Evolutionary conservation across 1,140 invertebrate species (phyloP).

Genomic region (Paraescarpia echinospica): DNA sequence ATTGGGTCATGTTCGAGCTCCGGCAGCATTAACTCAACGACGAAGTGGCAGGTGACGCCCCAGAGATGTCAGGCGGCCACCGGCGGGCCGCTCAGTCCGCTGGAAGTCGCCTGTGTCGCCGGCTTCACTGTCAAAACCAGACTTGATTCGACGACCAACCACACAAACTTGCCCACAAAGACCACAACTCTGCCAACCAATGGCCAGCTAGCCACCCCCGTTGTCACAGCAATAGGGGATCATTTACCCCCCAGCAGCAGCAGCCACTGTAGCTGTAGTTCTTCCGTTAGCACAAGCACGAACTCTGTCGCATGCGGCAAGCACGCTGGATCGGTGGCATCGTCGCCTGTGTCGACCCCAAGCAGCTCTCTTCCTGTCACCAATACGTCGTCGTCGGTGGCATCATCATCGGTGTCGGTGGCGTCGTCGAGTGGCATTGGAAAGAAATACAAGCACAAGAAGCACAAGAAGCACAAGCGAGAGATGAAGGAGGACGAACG

Average conservation of each 20-base stretch:
- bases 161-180: neutral
- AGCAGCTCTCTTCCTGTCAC: neutral
- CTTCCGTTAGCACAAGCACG: neutral
- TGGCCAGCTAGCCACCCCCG: neutral
- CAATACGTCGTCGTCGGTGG: neutral
- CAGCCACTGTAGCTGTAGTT: neutral
- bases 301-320: neutral
- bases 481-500: conserved; percentile 34
- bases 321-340: neutral
- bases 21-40: conserved; percentile 53
- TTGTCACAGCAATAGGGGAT: neutral
- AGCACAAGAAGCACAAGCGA: conserved; percentile 35
- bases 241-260: neutral
- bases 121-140: neutral
- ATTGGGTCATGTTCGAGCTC: conserved; percentile 47
- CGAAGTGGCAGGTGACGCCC: conserved; percentile 53
- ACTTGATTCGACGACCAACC: neutral
- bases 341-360: neutral
- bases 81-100: neutral
- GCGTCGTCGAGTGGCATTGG: conserved; percentile 9
- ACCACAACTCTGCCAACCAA: neutral
- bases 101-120: neutral
- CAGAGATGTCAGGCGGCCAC: conserved; percentile 20
- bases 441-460: conserved; percentile 11
- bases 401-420: neutral